Base-by-base conservation (phyloP, 2,113 vertebrate genomes). In the Plectropomus leopardus region DNA sequence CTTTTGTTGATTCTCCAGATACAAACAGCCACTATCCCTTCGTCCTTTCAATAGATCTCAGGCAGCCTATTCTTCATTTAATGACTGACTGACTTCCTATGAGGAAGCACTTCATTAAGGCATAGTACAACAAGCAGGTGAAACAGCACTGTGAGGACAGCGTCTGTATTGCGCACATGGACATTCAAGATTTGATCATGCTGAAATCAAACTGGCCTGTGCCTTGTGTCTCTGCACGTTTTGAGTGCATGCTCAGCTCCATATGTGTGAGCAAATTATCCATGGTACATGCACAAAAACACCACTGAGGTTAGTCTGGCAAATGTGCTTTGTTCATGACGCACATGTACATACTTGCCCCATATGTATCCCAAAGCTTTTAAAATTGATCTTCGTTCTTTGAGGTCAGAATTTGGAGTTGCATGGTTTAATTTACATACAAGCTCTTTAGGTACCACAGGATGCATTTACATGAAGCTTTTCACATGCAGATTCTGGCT, bases 51-150 rank as follows among this genome's bases (percentile, higher is more conserved):
- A 72, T 72, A 86, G 85, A 85, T 90, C 63, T 85, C 63, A 87
- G 82, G 70, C 59, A 60, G 73, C 86, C 63, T 71, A 51, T 66
- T 86, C 47, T 72, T 83, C 44, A 34, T 86, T 82, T 91, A 92
- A 91, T 92, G 80, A 92, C 89, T 79, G 84, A 59, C 88, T 92
- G 93, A 75, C 82, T 80, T 92, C 72, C 83, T 91, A 84, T 75
- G 40, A 87, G 91, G 89, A 93, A 91, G 88, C 85, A 83, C 92
- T 92, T 94, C 89, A 91, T 94, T 93, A 92, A 50, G 16, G 50
- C 85, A 79, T 55, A 76, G 83, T 84, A 70, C 78, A 91, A 74
- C 86, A 32, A 90, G 87, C 87, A 82, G 82, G 66, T 65, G 51
- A 82, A 78, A 51, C 72, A 74, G 51, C 4, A 65, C 66, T 57